Base-by-base conservation (phyloP, 2,888 invertebrate species). In the Rhodophaea formosa region DNA sequence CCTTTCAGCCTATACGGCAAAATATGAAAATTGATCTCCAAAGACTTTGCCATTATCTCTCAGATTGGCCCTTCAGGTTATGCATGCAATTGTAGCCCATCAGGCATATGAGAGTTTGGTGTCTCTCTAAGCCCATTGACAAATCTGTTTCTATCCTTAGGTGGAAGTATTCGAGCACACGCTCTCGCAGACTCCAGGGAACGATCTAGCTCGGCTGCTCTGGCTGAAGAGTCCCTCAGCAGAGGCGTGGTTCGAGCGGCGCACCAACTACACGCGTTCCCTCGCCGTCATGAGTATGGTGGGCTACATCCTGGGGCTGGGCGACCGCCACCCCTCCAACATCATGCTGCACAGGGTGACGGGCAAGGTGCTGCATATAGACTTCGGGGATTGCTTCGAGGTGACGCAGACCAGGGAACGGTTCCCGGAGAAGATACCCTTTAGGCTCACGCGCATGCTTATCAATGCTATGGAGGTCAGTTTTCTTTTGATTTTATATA, bases 251-350 rank as follows among this genome's bases (percentile, higher is more conserved):
- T 99, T 99, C 82, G 99, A 99, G 84, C 93, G 99, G 0, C 93
- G 99, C 56, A 99, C 99, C 10, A 99, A 99, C 88, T 99, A 98
- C 87, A 98, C 98, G 0, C 93, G 99, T 54, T 98, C 98, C 0
- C 88, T 99, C 62, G 99, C 99, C 39, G 98, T 98, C 58, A 99
- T 99, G 99, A 98, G 98, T 52, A 99, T 99, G 98, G 96, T 96
- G 42, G 99, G 99, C 3, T 99, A 99, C 79, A 98, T 99, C 68
- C 93, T 99, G 6, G 99, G 99, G 5, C 93, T 99, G n/a, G 99
- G 99, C 0, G 99, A 99, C 92, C 93, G 99, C 30, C 99, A 99
- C 92, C 99, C 99, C 0, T 99, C 99, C 2, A 99, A 99, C 89
- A 92, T 99, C 61, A 99, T 99, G 99, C 91, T 99, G 78, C 98